These are phyloP conservation scores for Thamnophis elegans DNA, from an alignment of 2,797 vertebrate genomes.

Conservation along the genomic window DNA sequence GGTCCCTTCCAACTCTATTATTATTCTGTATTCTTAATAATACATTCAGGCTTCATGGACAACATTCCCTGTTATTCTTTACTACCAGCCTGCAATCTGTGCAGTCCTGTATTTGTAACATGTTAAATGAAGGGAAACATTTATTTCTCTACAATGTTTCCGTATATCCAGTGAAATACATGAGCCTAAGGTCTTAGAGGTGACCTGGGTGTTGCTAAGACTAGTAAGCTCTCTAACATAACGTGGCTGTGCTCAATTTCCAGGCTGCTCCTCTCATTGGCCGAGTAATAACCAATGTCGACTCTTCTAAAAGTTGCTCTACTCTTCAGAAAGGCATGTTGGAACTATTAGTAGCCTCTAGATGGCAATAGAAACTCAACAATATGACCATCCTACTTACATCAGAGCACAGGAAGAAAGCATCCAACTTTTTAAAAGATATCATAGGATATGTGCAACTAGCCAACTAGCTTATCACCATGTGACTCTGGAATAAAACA, in stretches of 20 bases:
- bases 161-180: background rate
- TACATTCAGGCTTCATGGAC: background rate
- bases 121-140: background rate
- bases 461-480: background rate
- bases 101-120: background rate
- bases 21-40: background rate
- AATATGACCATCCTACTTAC: background rate
- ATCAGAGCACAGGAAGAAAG: background rate
- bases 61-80: background rate
- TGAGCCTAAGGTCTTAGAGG: background rate
- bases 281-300: background rate
- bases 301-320: background rate
- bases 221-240: background rate
- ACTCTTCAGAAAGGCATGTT: background rate
- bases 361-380: conserved; percentile 8
- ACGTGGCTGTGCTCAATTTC: background rate
- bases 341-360: background rate
- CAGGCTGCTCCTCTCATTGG: background rate
- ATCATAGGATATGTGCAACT: background rate
- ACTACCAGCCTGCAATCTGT: background rate
- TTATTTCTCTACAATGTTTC: background rate
- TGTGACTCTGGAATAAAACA: background rate
- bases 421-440: background rate
- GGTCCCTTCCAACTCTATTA: background rate
- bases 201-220: background rate